A percentile compares a stretch with the other conserved stretches of the same genome.
phyloP scores from a whole-genome alignment of 2,113 vertebrate genomes.

The Antigone vipio region DNA sequence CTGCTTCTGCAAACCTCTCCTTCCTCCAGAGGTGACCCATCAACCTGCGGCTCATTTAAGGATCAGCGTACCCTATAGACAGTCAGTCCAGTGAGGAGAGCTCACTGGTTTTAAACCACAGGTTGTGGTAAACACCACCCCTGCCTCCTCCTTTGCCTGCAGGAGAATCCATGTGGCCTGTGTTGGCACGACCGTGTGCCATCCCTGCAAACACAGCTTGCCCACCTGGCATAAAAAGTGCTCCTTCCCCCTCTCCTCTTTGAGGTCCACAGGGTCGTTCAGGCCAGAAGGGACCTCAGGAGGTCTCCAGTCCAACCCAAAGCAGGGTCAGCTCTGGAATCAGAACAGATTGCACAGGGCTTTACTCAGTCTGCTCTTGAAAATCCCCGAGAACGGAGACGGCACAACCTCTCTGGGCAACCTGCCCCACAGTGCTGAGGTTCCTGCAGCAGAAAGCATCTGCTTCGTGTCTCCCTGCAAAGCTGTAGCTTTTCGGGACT shows the following conservation, averaged over 20 bases:
- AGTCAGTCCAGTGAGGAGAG: background rate
- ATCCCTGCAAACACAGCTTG: background rate
- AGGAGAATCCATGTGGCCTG: background rate
- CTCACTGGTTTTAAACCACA: background rate
- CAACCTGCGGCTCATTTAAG: background rate
- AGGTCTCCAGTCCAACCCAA: background rate
- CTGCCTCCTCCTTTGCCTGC: background rate
- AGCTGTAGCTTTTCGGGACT: background rate
- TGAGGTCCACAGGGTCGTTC: background rate
- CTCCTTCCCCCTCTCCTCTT: background rate
- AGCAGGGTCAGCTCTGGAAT: background rate
- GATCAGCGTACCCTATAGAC: background rate
- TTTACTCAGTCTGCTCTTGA: background rate
- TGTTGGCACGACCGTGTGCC: fast-evolving
- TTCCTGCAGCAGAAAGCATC: background rate
- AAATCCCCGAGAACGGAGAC: background rate
- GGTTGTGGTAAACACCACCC: background rate
- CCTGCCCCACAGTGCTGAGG: background rate
- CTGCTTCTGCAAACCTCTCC: background rate
- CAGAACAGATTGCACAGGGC: background rate
- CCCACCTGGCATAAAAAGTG: background rate
- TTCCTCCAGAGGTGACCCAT: background rate
- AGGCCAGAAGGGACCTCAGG: background rate
- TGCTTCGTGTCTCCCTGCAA: background rate
- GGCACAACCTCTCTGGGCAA: background rate